Percentiles rank a stretch among this genome's conserved stretches.
Conservation (phyloP, 1,140 invertebrate genomes). For the Drosophila navojoa region DNA sequence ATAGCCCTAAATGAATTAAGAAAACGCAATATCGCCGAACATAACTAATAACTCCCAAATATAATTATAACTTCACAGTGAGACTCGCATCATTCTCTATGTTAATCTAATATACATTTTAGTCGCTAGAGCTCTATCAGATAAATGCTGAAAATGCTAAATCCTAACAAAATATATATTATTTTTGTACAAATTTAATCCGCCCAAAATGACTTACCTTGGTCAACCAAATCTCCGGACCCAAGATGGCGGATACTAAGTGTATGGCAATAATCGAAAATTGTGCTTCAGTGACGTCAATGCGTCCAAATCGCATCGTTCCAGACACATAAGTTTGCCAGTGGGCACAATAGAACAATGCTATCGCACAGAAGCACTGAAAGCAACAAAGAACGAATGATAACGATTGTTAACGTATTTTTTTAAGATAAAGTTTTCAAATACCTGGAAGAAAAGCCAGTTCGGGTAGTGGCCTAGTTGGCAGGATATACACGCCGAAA, state of each 20-base stretch:
- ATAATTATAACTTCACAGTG: too few species aligned
- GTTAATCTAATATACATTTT: constrained; percentile 16
- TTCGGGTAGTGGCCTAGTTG: constrained; percentile 95
- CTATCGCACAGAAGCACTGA: constrained; percentile 95
- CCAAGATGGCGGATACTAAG: constrained; percentile 93
- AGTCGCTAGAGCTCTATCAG: constrained; percentile 17
- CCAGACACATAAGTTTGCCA: constrained; percentile 99
- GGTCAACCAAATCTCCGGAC: constrained; percentile 92
- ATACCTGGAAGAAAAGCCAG: constrained; percentile 96
- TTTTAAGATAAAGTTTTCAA: not conserved
- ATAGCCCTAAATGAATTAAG: too few species aligned
- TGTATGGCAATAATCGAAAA: constrained; percentile 96
- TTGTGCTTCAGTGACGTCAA: constrained; percentile 99
- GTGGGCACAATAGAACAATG: constrained; percentile 98
- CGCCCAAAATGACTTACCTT: constrained; percentile 86
- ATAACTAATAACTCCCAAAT: too few species aligned
- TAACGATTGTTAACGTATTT: not conserved
- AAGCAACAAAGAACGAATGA: constrained; percentile 62
- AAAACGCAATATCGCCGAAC: too few species aligned
- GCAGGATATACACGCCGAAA: constrained; percentile 96
- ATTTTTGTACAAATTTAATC: constrained; percentile 4
- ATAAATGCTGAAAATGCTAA: constrained; percentile 67
- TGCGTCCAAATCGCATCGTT: constrained; percentile 94
- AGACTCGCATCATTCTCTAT: not conserved
- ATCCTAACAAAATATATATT: constrained; percentile 34